A percentile compares a stretch with the other conserved stretches of the same genome.
phyloP scores from a whole-genome alignment of 2,113 vertebrate genomes.

The Accipiter cooperii region DNA sequence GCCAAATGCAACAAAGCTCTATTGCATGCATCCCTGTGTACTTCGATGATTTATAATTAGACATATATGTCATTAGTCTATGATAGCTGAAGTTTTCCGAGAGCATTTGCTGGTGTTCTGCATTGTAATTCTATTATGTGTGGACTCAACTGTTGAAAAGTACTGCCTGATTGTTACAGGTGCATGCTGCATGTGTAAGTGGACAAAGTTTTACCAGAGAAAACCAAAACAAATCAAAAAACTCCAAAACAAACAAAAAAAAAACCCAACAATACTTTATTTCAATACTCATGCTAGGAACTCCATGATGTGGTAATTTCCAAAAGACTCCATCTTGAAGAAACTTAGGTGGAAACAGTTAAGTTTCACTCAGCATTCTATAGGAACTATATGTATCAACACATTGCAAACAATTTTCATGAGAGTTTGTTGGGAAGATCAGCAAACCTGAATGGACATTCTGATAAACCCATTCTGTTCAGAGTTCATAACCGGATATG shows the following conservation, averaged over 20 bases:
- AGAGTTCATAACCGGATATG: background rate
- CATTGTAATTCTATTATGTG: background rate
- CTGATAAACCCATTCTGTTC: background rate
- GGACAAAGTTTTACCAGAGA: background rate
- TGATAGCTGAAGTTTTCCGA: background rate
- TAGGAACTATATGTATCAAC: background rate
- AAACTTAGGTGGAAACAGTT: background rate
- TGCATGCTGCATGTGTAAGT: background rate
- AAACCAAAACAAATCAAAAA: background rate
- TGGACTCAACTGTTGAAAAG: background rate
- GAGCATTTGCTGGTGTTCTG: background rate
- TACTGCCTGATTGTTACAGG: background rate
- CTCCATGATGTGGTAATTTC: background rate
- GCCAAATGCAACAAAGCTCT: background rate
- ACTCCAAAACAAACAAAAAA: background rate
- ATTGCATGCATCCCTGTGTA: background rate
- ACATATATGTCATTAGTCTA: background rate
- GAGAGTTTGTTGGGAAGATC: background rate
- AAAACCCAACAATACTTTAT: background rate
- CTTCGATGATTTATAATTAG: background rate
- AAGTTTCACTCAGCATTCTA: background rate
- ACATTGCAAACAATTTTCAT: background rate
- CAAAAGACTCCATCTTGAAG: background rate
- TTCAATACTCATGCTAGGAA: background rate
- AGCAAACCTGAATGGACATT: background rate